These are phyloP conservation scores for Pediacus dermestoides DNA, from an alignment of 2,888 invertebrate species.

Conservation along the genomic window DNA sequence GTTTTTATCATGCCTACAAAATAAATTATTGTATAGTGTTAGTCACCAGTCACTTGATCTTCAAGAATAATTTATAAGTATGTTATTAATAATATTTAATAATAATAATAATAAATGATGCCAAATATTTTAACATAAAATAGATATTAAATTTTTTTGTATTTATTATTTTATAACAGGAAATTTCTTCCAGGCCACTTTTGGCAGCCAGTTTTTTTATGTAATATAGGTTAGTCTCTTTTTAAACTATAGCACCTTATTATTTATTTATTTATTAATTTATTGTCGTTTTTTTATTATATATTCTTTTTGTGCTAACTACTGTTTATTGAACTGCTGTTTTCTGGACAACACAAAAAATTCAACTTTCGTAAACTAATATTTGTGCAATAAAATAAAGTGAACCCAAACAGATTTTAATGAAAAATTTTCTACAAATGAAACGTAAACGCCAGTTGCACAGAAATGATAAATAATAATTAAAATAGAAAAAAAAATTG, in stretches of 20 bases:
- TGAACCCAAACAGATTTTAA: background rate
- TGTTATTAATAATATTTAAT: constrained; percentile 39
- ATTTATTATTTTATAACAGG: constrained; percentile 30
- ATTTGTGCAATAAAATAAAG: constrained; percentile 25
- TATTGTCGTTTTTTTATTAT: constrained; percentile 17
- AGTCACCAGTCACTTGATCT: constrained; percentile 40
- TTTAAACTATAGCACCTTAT: constrained; percentile 26
- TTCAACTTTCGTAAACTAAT: too few species aligned
- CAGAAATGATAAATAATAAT: constrained; percentile 9
- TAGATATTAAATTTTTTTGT: constrained; percentile 31
- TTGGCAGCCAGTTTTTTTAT: constrained; percentile 34
- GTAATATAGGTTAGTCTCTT: constrained; percentile 33
- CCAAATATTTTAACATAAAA: constrained; percentile 44
- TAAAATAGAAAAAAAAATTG: constrained; percentile 3
- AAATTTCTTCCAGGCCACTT: constrained; percentile 34
- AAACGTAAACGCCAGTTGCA: constrained; percentile 4
- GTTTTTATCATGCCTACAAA: constrained; percentile 45
- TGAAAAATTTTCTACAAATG: background rate
- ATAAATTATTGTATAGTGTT: constrained; percentile 46
- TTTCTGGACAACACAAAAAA: constrained; percentile 9
- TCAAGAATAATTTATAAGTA: constrained; percentile 40
- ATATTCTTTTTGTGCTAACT: constrained; percentile 20
- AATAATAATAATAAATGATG: constrained; percentile 36
- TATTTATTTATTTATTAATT: constrained; percentile 31
- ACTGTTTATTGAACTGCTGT: constrained; percentile 7